These are phyloP conservation scores for Caenorhabditis wallacei DNA, from an alignment of 2,888 invertebrate genomes.

Conservation along the genomic window DNA sequence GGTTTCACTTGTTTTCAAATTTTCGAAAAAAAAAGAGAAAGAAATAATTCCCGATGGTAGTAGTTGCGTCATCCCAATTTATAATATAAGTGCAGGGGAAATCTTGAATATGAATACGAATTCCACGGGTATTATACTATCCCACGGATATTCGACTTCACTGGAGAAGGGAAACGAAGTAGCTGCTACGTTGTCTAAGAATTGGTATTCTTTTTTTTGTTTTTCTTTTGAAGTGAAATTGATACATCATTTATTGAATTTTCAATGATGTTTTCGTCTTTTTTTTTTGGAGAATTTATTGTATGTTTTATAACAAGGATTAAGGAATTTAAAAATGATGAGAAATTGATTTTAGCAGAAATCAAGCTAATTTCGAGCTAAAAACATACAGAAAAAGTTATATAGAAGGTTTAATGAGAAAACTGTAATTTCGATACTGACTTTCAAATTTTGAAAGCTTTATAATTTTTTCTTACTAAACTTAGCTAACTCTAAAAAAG, in stretches of 20 bases:
- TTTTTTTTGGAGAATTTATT: slow-evolving; percentile 14
- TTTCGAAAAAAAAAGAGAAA: too few species aligned
- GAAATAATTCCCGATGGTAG: too few species aligned
- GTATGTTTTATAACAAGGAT: background rate
- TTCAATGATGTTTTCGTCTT: slow-evolving; percentile 2
- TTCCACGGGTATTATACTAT: slow-evolving; percentile 54
- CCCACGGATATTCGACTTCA: slow-evolving; percentile 64
- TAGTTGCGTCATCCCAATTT: background rate
- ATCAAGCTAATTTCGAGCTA: too few species aligned
- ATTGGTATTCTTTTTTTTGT: slow-evolving; percentile 7
- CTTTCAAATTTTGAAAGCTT: too few species aligned
- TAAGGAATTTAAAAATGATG: background rate
- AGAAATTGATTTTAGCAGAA: too few species aligned
- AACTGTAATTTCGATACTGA: too few species aligned
- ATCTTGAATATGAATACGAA: slow-evolving; percentile 25
- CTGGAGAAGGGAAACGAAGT: slow-evolving; percentile 41
- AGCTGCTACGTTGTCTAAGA: slow-evolving; percentile 1
- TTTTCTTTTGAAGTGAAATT: slow-evolving; percentile 11
- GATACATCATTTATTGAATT: slow-evolving; percentile 12
- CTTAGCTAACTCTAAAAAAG: too few species aligned
- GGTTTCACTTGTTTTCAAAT: slow-evolving; percentile 21
- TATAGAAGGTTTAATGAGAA: too few species aligned
- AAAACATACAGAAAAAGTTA: too few species aligned
- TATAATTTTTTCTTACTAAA: too few species aligned
- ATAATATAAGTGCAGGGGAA: slow-evolving; percentile 18